A percentile compares a stretch with the other conserved stretches of the same genome.
phyloP scores from a whole-genome alignment of 2,888 invertebrate species.

The Eurytoma californica region DNA sequence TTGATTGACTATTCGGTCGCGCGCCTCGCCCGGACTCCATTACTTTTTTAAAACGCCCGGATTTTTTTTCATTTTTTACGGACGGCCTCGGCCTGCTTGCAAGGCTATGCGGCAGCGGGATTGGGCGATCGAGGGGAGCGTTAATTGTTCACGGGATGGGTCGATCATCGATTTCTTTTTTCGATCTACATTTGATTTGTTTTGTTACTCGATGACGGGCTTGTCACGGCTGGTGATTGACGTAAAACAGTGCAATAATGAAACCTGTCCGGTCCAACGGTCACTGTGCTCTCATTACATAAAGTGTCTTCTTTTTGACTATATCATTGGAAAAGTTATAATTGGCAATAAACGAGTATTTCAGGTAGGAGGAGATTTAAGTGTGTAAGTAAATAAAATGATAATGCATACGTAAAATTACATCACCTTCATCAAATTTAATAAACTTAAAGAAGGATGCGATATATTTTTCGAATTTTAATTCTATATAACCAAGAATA shows the following conservation, averaged over 20 bases:
- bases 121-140: constrained; percentile 15
- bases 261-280: too few species aligned
- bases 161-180: constrained; percentile 1
- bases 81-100: neutral
- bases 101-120: constrained; percentile 32
- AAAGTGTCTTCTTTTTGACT: too few species aligned
- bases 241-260: neutral
- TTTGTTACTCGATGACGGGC: constrained; percentile 3
- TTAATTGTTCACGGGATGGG: constrained; percentile 37
- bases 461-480: too few species aligned
- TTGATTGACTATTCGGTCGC: constrained; percentile 41
- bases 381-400: too few species aligned
- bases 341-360: too few species aligned
- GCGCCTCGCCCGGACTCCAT: constrained; percentile 10
- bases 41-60: constrained; percentile 35
- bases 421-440: too few species aligned
- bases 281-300: too few species aligned
- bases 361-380: too few species aligned
- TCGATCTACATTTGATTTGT: neutral
- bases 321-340: too few species aligned
- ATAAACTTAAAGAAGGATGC: too few species aligned
- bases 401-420: too few species aligned
- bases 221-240: constrained; percentile 36
- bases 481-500: too few species aligned
- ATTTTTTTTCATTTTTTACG: neutral